phyloP scores from a whole-genome alignment of 2,888 invertebrate species.

The Melinopterus prodromus region DNA sequence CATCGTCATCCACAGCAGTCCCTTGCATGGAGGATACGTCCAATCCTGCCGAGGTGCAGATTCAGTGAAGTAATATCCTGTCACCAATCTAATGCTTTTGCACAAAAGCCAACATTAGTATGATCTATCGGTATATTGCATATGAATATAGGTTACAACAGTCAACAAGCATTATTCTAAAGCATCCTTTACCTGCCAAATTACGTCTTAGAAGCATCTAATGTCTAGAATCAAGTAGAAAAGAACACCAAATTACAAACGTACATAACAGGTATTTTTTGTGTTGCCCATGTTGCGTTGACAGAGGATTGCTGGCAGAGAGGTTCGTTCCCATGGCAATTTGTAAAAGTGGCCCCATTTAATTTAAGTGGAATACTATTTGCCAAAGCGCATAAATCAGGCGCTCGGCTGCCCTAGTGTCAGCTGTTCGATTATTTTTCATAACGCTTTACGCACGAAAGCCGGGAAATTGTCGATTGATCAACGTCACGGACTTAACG shows the following conservation, averaged over 20 bases:
- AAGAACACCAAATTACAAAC: background rate
- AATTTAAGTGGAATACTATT: conserved; percentile 47
- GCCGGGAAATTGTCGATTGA: conserved; percentile 4
- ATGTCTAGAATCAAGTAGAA: background rate
- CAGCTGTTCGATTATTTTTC: conserved; percentile 4
- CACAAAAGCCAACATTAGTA: no score
- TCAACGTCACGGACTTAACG: conserved; percentile 4
- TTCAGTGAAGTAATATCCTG: no score
- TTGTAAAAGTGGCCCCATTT: conserved; percentile 47
- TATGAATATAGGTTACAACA: no score
- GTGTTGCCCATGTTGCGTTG: background rate
- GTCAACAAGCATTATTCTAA: no score
- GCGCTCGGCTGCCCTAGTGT: conserved; percentile 27
- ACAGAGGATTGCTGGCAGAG: background rate
- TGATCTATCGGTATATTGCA: no score
- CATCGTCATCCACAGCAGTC: no score
- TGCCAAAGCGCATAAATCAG: conserved; percentile 49
- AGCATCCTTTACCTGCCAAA: no score
- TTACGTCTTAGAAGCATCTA: no score
- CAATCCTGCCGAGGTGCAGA: no score
- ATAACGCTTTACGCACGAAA: background rate
- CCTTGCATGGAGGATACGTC: no score
- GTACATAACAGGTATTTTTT: background rate
- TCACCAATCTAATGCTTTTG: no score
- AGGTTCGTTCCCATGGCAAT: conserved; percentile 40